Evolutionary conservation across 2,113 vertebrate species (phyloP), one percentile per base, ranked within the genome.

Genomic region (Silurus asotus): DNA sequence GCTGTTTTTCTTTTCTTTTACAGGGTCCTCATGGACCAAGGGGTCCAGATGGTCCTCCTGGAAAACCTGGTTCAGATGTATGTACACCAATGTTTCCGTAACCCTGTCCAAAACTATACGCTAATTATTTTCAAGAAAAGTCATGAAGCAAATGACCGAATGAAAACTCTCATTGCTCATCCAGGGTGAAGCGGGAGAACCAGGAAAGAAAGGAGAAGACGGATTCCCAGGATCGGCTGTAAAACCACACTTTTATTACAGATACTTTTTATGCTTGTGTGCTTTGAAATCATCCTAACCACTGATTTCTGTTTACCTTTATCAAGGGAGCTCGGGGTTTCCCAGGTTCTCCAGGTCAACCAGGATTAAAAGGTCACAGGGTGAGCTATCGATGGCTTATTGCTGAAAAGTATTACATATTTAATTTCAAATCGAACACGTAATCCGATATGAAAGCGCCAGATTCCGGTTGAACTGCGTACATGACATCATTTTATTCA

Each of bases 21-120:
- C 89, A 99, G 98, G 98, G 98, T 51, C 91, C 96, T 81, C 65
- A 91, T 58, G 98, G 98, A 91, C 90, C 94, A 78, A 95, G 98
- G 81, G 98, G 98, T 69, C 98, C 97, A 61, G 97, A 99, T 37
- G 98, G 98, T 51, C 94, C 95, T 84, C 84, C 93, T 49, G 98
- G 98, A 89, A 99, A 98, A 93, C 85, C 97, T 75, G 98, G 98
- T 82, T 91, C 92, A 93, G 98, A 99, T 93, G 98, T 99, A 93
- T 95, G 97, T 94, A 51, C 6, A 78, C 14, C 49, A 64, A 13
- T n/a, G 5, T 78, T 19, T 58, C 17, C 11, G 2, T 78, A 58
- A 58, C 5, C 74, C n/a, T 55, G 37, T 59, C 48, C 48, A 0
- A 10, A 37, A 53, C 5, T 28, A 7, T 19, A 15, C 45, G 20